Evolutionary conservation across 2,113 vertebrate species (phyloP).

Genomic region (Dissostichus mawsoni): DNA sequence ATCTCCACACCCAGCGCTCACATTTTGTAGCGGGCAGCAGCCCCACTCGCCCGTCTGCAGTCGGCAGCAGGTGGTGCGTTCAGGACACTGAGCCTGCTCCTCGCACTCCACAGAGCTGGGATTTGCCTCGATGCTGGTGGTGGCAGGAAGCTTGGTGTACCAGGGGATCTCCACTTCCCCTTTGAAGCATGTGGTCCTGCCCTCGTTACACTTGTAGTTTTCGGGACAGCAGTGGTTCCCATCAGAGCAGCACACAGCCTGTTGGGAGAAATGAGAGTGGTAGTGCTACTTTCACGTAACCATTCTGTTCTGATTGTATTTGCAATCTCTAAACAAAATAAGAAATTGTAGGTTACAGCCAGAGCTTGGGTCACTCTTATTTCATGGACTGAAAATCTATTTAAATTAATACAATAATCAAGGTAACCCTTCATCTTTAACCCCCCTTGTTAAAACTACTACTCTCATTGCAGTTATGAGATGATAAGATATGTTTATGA

Average conservation of each 20-base stretch:
- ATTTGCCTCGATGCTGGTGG: neutral
- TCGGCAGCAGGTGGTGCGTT: constrained; percentile 72
- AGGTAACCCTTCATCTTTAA: neutral
- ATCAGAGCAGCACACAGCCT: constrained; percentile 82
- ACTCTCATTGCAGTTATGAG: no score
- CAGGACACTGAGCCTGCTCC: constrained; percentile 43
- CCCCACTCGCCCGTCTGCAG: constrained; percentile 65
- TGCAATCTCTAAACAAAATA: no score
- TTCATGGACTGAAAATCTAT: neutral
- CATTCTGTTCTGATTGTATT: neutral
- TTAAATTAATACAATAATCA: neutral
- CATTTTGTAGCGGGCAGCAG: constrained; percentile 80
- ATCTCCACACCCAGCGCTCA: constrained; percentile 38
- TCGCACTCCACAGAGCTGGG: constrained; percentile 44
- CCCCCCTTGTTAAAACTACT: no score
- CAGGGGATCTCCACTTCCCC: constrained; percentile 76
- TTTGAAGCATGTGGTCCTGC: constrained; percentile 49
- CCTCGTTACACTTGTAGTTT: constrained; percentile 65
- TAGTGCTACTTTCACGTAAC: constrained; percentile 19
- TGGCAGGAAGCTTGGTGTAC: constrained; percentile 75
- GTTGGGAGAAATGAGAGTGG: constrained; percentile 35
- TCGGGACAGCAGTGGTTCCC: constrained; percentile 80
- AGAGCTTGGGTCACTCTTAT: neutral
- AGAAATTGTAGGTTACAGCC: no score
- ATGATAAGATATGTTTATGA: no score